Conservation (phyloP, 2,888 invertebrate species). For the Nemotelus pantherinus region DNA sequence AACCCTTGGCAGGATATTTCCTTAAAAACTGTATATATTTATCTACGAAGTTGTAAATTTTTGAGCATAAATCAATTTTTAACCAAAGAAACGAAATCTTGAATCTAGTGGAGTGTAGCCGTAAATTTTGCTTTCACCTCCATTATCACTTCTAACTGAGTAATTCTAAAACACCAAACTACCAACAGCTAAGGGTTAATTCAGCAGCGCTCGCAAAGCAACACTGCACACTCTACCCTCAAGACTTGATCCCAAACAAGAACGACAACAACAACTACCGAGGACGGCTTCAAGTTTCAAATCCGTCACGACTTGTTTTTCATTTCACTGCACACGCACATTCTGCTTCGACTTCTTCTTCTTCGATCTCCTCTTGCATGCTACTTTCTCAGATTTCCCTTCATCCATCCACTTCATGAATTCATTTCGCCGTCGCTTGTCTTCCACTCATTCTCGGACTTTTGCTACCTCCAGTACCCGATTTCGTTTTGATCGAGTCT, state of each 20-base stretch:
- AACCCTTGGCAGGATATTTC: too few relatives aligned
- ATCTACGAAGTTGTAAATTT: too few relatives aligned
- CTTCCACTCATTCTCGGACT: background rate
- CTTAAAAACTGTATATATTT: too few relatives aligned
- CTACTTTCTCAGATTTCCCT: background rate
- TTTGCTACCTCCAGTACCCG: background rate
- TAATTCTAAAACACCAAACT: background rate
- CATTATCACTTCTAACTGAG: too few relatives aligned
- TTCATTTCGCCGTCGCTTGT: background rate
- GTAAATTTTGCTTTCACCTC: too few relatives aligned
- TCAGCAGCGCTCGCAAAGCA: background rate
- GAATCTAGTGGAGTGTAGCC: too few relatives aligned
- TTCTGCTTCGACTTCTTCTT: background rate
- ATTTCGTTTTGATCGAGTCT: background rate
- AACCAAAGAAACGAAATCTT: too few relatives aligned
- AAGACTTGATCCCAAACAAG: conserved; percentile 12
- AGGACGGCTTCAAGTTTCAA: conserved; percentile 36
- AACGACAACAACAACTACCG: conserved; percentile 25
- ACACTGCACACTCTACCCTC: background rate
- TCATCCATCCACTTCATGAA: background rate
- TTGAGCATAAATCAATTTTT: too few relatives aligned
- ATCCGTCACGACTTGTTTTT: conserved; percentile 41
- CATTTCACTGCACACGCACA: conserved; percentile 31
- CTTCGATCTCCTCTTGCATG: background rate
- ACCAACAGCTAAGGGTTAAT: conserved; percentile 13